Evolutionary conservation across 2,113 vertebrate species (phyloP).

Genomic region (Pterocles gutturalis): DNA sequence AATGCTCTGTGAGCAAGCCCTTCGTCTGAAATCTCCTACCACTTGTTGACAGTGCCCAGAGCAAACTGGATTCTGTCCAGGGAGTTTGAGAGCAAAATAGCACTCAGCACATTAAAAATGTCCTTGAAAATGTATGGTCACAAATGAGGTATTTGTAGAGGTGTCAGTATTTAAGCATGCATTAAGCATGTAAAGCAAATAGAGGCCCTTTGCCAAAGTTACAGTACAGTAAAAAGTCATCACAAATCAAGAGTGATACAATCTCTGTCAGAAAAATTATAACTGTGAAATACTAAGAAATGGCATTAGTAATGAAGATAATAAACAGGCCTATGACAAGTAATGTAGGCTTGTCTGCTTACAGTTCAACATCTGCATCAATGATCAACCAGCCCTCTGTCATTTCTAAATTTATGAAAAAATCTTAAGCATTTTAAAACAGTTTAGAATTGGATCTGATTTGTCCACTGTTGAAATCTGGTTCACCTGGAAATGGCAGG

Average conservation of each 20-base stretch:
- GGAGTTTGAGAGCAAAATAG: conserved; percentile 12
- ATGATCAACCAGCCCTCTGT: neutral
- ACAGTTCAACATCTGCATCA: neutral
- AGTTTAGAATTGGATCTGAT: neutral
- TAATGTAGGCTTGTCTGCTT: neutral
- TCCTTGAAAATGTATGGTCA: neutral
- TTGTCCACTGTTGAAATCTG: neutral
- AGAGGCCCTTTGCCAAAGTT: neutral
- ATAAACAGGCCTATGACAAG: neutral
- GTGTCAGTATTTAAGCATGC: neutral
- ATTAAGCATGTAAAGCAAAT: neutral
- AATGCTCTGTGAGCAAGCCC: neutral
- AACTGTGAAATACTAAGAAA: neutral
- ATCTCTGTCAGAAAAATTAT: neutral
- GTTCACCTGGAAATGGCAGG: neutral
- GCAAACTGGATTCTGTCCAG: conserved; percentile 7
- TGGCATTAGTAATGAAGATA: neutral
- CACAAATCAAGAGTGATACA: neutral
- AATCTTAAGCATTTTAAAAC: neutral
- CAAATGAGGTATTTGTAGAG: neutral
- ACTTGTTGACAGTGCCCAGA: neutral
- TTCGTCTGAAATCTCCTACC: neutral
- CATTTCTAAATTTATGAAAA: neutral
- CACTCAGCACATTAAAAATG: neutral
- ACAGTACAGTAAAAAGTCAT: neutral